phyloP scores from a whole-genome alignment of 2,888 invertebrate genomes.

The Limnephilus auricula region DNA sequence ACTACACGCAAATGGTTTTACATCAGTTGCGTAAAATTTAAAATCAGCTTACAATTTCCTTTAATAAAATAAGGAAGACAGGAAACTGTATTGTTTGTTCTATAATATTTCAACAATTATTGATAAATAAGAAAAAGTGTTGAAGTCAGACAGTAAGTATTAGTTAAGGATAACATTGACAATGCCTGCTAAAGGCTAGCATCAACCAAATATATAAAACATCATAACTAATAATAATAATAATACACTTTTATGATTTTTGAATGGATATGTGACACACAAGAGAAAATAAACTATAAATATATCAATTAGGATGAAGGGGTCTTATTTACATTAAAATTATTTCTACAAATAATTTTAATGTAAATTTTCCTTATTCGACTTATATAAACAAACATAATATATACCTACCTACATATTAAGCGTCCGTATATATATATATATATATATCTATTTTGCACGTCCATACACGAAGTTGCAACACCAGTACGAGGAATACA shows the following conservation, averaged over 20 bases:
- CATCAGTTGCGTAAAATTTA: too few relatives aligned
- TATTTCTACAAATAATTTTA: slow-evolving; percentile 4
- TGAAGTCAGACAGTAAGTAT: too few relatives aligned
- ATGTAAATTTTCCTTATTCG: slow-evolving; percentile 33
- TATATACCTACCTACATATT: neutral
- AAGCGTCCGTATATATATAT: too few relatives aligned
- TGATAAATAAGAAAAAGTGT: too few relatives aligned
- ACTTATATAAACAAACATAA: neutral
- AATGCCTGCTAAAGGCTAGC: neutral
- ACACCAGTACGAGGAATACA: too few relatives aligned
- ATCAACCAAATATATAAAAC: neutral
- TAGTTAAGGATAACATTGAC: neutral
- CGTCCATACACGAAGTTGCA: neutral
- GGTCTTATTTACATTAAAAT: slow-evolving; percentile 2
- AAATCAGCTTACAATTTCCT: too few relatives aligned
- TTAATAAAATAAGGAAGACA: too few relatives aligned
- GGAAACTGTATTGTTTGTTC: too few relatives aligned
- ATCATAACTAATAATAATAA: neutral
- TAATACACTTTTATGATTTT: neutral
- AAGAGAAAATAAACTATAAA: neutral
- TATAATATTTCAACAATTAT: too few relatives aligned
- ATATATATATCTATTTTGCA: neutral
- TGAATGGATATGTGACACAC: too few relatives aligned
- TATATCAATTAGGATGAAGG: slow-evolving; percentile 1
- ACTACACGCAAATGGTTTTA: too few relatives aligned